Conservation (phyloP, 1,140 invertebrate genomes). For the Radopholus similis region DNA sequence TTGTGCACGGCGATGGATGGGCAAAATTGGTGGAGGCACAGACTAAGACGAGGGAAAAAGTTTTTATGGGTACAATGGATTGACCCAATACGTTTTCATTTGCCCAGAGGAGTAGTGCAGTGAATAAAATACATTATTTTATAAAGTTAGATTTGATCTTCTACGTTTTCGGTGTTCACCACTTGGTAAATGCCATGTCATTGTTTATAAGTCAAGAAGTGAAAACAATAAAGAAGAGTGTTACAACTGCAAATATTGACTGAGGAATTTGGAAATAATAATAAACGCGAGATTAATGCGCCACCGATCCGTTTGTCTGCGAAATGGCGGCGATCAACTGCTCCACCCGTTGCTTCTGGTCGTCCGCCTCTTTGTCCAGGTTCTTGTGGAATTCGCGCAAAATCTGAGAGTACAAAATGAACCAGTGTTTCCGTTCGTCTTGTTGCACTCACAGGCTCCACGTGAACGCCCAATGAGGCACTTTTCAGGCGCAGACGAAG, state of each 20-base stretch:
- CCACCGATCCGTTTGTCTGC: neutral
- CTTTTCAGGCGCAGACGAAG: conserved; percentile 50
- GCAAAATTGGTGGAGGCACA: no score
- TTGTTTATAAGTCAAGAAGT: no score
- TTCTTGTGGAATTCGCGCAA: conserved; percentile 38
- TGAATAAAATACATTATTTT: no score
- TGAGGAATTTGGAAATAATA: neutral
- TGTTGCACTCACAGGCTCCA: conserved; percentile 33
- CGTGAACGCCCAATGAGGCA: conserved; percentile 25
- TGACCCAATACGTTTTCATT: no score
- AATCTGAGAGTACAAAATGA: conserved; percentile 26
- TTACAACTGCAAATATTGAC: neutral
- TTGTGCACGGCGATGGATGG: no score
- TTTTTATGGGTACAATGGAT: no score
- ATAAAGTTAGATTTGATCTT: no score
- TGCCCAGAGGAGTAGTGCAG: no score
- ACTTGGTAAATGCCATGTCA: no score
- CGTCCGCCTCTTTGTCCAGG: conserved; percentile 41
- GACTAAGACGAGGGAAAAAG: no score
- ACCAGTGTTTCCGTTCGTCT: neutral
- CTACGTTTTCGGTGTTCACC: no score
- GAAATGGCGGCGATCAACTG: conserved; percentile 28
- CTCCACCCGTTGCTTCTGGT: conserved; percentile 69
- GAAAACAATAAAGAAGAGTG: no score
- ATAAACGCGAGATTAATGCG: neutral